Evolutionary conservation across 2,113 vertebrate species (phyloP).

Genomic region (Dromiciops gliroides): DNA sequence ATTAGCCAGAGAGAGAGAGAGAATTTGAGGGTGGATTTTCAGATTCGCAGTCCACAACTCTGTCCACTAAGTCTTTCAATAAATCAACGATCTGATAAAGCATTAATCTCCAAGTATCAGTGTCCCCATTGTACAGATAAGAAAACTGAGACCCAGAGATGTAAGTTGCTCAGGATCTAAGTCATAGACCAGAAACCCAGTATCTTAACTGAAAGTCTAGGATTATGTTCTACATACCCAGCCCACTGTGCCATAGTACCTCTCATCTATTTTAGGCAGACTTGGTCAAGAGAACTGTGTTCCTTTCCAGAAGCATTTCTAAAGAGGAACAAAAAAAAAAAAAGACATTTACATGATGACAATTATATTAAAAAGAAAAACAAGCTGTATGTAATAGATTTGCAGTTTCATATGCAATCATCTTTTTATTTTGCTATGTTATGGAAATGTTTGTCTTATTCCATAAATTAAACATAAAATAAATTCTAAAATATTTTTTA

Average conservation of each 20-base stretch:
- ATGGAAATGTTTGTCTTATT: neutral
- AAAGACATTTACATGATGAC: neutral
- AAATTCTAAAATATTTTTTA: no score
- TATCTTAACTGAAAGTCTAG: neutral
- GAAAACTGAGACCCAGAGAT: neutral
- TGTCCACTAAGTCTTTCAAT: neutral
- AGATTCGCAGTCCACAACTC: neutral
- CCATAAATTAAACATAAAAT: neutral
- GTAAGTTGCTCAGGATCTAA: neutral
- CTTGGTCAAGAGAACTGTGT: neutral
- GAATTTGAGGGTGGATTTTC: neutral
- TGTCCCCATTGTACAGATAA: neutral
- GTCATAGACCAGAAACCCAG: neutral
- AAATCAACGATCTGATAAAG: neutral
- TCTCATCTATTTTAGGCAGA: neutral
- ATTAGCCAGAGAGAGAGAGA: rapidly evolving
- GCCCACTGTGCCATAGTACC: neutral
- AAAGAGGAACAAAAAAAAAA: neutral
- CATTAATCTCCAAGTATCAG: neutral
- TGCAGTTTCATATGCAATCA: neutral
- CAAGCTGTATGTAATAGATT: neutral
- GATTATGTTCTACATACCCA: neutral
- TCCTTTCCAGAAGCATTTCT: neutral
- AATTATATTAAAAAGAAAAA: neutral
- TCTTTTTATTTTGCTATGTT: neutral